A percentile compares a stretch with the other conserved stretches of the same genome.
Conservation (phyloP, 92 coral and sea anemone genomes). For the Umimayanthus chanpuru region DNA sequence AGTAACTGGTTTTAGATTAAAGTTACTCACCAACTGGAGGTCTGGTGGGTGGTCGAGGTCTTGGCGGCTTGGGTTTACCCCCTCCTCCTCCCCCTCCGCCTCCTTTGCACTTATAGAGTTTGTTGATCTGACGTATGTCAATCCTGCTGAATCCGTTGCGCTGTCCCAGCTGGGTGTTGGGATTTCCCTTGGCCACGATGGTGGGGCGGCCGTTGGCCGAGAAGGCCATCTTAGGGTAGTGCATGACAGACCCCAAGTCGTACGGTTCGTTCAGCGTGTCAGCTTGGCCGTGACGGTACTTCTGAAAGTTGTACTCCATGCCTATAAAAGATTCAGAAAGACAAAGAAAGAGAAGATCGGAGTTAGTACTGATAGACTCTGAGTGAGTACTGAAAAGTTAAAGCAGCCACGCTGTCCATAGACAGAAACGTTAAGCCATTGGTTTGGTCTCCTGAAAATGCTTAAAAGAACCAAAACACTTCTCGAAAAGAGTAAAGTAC, state of each 20-base stretch:
- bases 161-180: slow-evolving; percentile 57
- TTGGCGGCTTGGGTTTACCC: slow-evolving; percentile 10
- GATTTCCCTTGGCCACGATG: slow-evolving; percentile 53
- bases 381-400: too few species aligned
- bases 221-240: slow-evolving; percentile 62
- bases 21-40: slow-evolving; percentile 32
- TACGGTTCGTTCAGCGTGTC: slow-evolving; percentile 63
- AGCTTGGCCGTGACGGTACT: slow-evolving; percentile 63
- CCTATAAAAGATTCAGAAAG: background rate
- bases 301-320: slow-evolving; percentile 50
- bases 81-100: slow-evolving; percentile 36
- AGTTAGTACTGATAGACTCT: background rate
- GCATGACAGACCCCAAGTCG: slow-evolving; percentile 65
- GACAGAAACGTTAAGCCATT: too few species aligned
- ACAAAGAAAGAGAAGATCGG: too few species aligned
- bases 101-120: slow-evolving; percentile 59
- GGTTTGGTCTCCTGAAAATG: too few species aligned
- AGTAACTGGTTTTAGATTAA: too few species aligned
- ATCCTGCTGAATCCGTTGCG: slow-evolving; percentile 50
- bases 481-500: too few species aligned
- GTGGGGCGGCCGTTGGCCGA: slow-evolving; percentile 53
- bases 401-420: too few species aligned
- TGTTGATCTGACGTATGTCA: slow-evolving; percentile 62
- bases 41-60: slow-evolving; percentile 39
- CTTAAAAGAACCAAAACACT: too few species aligned